Conservation (phyloP, 2,888 invertebrate genomes). For the Lingula anatina region DNA sequence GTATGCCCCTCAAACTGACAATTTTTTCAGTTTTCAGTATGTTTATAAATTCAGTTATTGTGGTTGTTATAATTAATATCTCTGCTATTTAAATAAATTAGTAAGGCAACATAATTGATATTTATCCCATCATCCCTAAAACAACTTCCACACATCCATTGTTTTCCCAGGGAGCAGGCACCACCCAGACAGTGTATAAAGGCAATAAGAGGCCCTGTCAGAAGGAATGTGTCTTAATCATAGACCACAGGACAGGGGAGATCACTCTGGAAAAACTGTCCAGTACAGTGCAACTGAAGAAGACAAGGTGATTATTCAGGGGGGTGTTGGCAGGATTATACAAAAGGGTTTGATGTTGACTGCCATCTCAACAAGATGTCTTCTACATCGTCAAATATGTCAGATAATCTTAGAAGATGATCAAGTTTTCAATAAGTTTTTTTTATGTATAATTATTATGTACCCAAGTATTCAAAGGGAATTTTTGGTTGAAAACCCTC, state of each 20-base stretch:
- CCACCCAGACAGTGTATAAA: conserved; percentile 88
- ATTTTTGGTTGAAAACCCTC: neutral
- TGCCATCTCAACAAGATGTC: too few relatives aligned
- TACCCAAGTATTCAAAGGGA: neutral
- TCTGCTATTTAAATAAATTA: too few relatives aligned
- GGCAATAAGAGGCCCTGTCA: conserved; percentile 87
- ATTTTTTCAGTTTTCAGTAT: too few relatives aligned
- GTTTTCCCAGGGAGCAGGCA: conserved; percentile 77
- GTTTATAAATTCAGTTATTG: too few relatives aligned
- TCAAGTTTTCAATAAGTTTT: too few relatives aligned
- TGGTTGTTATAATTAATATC: too few relatives aligned
- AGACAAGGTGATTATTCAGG: conserved; percentile 35
- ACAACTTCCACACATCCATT: too few relatives aligned
- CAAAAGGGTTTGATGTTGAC: neutral
- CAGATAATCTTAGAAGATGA: too few relatives aligned
- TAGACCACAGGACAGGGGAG: conserved; percentile 87
- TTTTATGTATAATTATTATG: neutral
- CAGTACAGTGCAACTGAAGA: conserved; percentile 66
- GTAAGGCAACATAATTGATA: too few relatives aligned
- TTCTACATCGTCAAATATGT: too few relatives aligned
- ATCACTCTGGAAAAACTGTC: conserved; percentile 87
- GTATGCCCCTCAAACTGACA: too few relatives aligned
- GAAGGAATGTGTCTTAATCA: conserved; percentile 92
- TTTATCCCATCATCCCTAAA: too few relatives aligned
- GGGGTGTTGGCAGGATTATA: neutral